These are phyloP conservation scores for Potorous gilbertii DNA, from an alignment of 2,797 vertebrate genomes.

Conservation along the genomic window DNA sequence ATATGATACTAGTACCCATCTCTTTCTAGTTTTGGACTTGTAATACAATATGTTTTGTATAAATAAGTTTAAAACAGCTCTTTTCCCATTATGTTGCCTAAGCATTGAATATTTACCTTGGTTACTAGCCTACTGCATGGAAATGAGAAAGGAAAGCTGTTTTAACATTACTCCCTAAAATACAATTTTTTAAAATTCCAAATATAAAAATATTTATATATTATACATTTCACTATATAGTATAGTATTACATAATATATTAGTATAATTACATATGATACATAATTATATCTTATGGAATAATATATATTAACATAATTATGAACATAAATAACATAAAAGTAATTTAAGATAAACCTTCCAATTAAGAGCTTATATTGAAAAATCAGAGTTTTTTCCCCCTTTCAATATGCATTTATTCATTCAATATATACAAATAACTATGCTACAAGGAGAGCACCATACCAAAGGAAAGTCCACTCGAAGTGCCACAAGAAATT, in stretches of 20 bases:
- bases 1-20: constrained; percentile 52
- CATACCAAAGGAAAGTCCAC: not conserved
- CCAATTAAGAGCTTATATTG: constrained; percentile 4
- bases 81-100: constrained; percentile 44
- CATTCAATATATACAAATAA: not conserved
- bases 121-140: not conserved
- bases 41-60: constrained; percentile 30
- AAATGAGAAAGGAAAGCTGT: not conserved
- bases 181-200: not conserved
- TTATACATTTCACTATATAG: too few relatives aligned
- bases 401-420: not conserved
- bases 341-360: constrained; percentile 46
- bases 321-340: not conserved
- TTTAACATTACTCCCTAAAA: not conserved
- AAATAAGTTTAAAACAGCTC: constrained; percentile 9
- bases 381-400: not conserved
- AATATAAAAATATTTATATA: not conserved
- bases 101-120: constrained; percentile 17
- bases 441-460: not conserved
- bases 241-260: too few relatives aligned
- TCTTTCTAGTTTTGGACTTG: constrained; percentile 29
- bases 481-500: not conserved
- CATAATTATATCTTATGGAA: too few relatives aligned
- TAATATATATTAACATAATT: too few relatives aligned
- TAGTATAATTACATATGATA: too few relatives aligned